phyloP scores from a whole-genome alignment of 1,140 invertebrate genomes.

The Eupeodes corollae region DNA sequence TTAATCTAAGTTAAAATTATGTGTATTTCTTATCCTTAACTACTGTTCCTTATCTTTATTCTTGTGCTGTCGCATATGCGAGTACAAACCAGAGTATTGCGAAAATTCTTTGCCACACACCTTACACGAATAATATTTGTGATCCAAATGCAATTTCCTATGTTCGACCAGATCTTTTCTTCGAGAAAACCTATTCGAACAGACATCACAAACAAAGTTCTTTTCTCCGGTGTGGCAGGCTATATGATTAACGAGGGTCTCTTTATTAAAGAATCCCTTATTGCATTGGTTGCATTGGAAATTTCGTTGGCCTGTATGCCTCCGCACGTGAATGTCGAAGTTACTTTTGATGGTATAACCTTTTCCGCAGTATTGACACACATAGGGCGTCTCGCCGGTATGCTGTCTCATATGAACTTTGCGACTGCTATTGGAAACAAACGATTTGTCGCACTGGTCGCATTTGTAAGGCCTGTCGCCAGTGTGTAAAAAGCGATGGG shows the following conservation, averaged over 20 bases:
- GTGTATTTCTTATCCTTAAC: no score
- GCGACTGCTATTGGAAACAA: constrained; percentile 41
- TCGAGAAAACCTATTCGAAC: not conserved
- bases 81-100: no score
- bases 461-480: constrained; percentile 5
- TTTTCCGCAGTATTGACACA: constrained; percentile 6
- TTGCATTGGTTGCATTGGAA: not conserved
- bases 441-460: constrained; percentile 22
- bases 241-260: no score
- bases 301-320: not conserved
- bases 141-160: no score
- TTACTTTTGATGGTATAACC: not conserved
- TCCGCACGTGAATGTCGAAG: constrained; percentile 1
- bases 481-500: constrained; percentile 4
- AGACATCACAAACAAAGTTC: not conserved
- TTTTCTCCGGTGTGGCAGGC: not conserved
- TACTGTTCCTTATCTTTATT: no score
- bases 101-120: no score
- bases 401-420: constrained; percentile 40
- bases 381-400: constrained; percentile 6
- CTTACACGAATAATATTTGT: no score
- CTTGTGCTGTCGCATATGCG: no score
- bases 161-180: no score
- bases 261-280: no score
- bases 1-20: no score